Evolutionary conservation across 1,140 invertebrate species (phyloP), one percentile per base, ranked within the genome.

Genomic region (Archivesica marissinica): DNA sequence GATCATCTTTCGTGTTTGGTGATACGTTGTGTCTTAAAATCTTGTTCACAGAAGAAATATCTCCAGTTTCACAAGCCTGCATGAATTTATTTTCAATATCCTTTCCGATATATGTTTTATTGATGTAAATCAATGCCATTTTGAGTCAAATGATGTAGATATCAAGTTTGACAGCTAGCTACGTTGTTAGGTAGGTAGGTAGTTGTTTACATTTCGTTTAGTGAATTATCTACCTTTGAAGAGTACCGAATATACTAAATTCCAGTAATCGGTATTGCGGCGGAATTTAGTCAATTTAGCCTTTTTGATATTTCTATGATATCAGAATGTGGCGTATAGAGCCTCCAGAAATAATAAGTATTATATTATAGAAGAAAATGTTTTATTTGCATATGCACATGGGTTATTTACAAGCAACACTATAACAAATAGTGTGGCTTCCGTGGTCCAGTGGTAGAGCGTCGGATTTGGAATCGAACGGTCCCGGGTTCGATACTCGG

Each of bases 31-130:
- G 44, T 3, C 80, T 35, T 25, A 83, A 30, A 25, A 83, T 41
- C 50, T 83, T 83, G 17, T 70, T 83, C 4, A 83, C 80, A 2
- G 80, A 74, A 17, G 50, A 56, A 75, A 83, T 83, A 23, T 83
- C 80, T 4, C 80, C 80, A 33, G 33, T 38, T 38, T 83, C 80
- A 59, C 68, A 74, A 25, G 80, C 80, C 15, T 61, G 38, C 7
- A 83, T 35, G 50, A 83, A 75, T 61, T 52, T 74, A 15, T 83
- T 74, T 61, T 74, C 54, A 30, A 83, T 75, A 39, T 83, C 80
- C 25, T 83, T 83, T 30, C 80, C 80, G 0, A 72, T 83, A 66
- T 61, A 83, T 17, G 56, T 75, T 72, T 83, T 83, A 35, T 44
- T 64, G 23, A 83, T 47, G 33, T 75, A 64, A 23, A 75, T 59